These are phyloP conservation scores for Tenebrio molitor DNA, from an alignment of 1,140 invertebrate species.

Conservation along the genomic window DNA sequence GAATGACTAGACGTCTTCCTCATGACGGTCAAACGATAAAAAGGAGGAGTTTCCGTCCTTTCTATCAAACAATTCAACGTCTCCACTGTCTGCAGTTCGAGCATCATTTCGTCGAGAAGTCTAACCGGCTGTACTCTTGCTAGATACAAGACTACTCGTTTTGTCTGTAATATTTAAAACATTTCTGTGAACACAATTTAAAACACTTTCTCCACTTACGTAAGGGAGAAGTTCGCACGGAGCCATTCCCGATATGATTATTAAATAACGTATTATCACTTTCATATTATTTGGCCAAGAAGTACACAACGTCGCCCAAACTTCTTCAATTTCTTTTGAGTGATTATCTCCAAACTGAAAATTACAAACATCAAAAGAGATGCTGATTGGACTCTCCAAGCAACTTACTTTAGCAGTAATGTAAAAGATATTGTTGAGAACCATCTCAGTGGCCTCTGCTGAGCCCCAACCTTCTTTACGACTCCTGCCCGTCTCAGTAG, in stretches of 20 bases:
- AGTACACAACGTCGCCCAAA: conserved; percentile 95
- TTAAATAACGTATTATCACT: conserved; percentile 97
- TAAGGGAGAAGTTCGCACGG: conserved; percentile 91
- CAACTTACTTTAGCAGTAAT: conserved; percentile 91
- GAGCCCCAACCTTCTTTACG: conserved; percentile 95
- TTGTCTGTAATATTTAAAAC: conserved; percentile 78
- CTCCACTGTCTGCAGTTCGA: conserved; percentile 96
- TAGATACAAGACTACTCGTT: conserved; percentile 93
- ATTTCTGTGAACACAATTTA: not conserved
- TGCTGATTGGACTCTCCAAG: conserved; percentile 2
- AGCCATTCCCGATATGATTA: conserved; percentile 96
- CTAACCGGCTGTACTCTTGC: conserved; percentile 91
- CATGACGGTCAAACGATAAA: conserved; percentile 93
- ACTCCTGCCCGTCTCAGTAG: conserved; percentile 75
- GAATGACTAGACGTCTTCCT: conserved; percentile 91
- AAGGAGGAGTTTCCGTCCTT: conserved; percentile 96
- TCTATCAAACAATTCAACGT: conserved; percentile 95
- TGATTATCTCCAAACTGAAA: conserved; percentile 94
- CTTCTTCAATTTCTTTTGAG: conserved; percentile 93
- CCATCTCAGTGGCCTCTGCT: conserved; percentile 99
- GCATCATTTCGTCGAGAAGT: conserved; percentile 96
- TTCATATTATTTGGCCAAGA: conserved; percentile 98
- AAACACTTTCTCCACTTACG: conserved; percentile 72
- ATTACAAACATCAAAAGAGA: conserved; percentile 46
- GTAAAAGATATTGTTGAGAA: conserved; percentile 98